phyloP scores from a whole-genome alignment of 2,113 vertebrate genomes.

The Narcine bancroftii region DNA sequence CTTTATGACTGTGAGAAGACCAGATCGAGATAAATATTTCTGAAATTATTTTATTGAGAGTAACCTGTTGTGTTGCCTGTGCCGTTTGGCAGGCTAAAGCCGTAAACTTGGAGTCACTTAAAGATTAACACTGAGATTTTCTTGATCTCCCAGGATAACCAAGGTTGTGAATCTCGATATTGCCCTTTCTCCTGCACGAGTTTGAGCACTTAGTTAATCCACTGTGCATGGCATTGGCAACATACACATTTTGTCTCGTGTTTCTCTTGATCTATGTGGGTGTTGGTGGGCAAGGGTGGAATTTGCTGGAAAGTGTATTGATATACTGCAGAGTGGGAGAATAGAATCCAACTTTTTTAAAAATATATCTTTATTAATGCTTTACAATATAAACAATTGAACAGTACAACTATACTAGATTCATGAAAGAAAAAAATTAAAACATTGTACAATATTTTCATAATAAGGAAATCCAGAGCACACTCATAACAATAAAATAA shows the following conservation, averaged over 20 bases:
- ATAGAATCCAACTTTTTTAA: neutral
- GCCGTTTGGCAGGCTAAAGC: neutral
- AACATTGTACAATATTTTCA: too few species aligned
- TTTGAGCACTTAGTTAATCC: neutral
- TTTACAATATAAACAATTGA: too few species aligned
- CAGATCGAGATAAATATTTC: slow-evolving; percentile 50
- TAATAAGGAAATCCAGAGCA: too few species aligned
- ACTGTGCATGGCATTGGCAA: neutral
- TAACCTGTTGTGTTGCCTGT: slow-evolving; percentile 37
- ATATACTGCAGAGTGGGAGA: neutral
- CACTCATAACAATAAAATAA: too few species aligned
- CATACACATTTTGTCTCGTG: slow-evolving; percentile 20
- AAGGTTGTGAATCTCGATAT: neutral
- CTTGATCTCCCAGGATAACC: neutral
- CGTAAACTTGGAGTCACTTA: neutral
- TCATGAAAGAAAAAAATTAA: too few species aligned
- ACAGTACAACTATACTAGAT: too few species aligned
- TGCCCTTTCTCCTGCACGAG: neutral
- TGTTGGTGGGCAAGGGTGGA: neutral
- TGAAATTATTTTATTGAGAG: slow-evolving; percentile 41
- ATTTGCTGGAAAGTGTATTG: too few species aligned
- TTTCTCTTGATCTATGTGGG: slow-evolving; percentile 3
- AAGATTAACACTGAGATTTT: neutral
- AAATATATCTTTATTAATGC: too few species aligned
- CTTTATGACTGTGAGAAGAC: slow-evolving; percentile 58